Evolutionary conservation across 1,140 invertebrate species (phyloP), one percentile per base, ranked within the genome.

Genomic region (Drosophila pseudoobscura): DNA sequence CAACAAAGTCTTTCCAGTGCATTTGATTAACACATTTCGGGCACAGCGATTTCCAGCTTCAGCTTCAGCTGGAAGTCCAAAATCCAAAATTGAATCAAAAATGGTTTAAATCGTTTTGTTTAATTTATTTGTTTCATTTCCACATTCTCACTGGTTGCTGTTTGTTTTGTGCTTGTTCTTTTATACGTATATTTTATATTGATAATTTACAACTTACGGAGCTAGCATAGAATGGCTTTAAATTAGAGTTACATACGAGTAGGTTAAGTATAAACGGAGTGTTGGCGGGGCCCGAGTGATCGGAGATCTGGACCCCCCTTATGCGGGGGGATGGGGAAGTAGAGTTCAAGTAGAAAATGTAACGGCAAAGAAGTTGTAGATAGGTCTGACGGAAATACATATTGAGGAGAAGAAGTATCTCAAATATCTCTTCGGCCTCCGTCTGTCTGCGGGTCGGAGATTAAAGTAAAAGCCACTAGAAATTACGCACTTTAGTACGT

Each of bases 201-300:
- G 82, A 85, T 85, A 85, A 85, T 85, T 85, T 85, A 85, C 82
- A 85, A 87, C 82, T 85, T 85, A 85, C 82, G 64, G 78, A 47
- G 41, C 82, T 85, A 85, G 78, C 78, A 85, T 85, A 88, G 82
- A 87, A 85, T 87, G 83, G 78, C 82, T 53, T 87, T 87, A 85
- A 85, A 85, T 85, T 85, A 85, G 70, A 88, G 75, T 88, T 85
- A 88, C 69, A 72, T 78, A 39, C 11, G 35, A 39, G 35, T 39
- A 82, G 78, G 66, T 73, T 75, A 74, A 68, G 83, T 68, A 78
- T 76, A 76, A 85, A 85, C 80, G 80, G 70, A 52, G 59, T 47
- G 59, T 47, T 47, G 52, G 71, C 46, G 70, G 51, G 52, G 59
- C 51, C 69, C 60, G 54, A 46, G 54, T 26, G 22, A 74, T 71